Base-by-base conservation (phyloP, 2,888 invertebrate genomes). In the Andrena praecox region DNA sequence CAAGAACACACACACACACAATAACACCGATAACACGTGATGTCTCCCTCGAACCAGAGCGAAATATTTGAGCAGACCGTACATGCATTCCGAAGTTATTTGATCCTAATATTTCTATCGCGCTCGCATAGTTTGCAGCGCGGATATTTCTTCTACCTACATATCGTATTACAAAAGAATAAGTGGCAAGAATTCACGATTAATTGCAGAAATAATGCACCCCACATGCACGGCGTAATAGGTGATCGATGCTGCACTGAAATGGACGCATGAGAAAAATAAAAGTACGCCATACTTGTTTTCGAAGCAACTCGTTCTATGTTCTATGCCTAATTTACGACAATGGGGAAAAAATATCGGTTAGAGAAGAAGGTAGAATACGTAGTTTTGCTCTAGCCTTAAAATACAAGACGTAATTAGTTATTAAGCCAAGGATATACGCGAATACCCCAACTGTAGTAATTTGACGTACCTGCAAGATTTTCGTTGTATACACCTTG, bases 201-300 rank as follows among this genome's bases (percentile, higher is more conserved):
- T 24, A 24, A 67, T 31, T 20, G 16, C 4, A 69, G 64, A 3
- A 2, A 54, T 24, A 64, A 64, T 31, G 48, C 35, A 33, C 7
- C 7, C 20, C 0, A 12, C 35, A 42, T 50, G 8, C 48, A 35
- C 82, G 33, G 73, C 70, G 73, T 77, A 73, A 67, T 73, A 72
- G 24, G 52, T 52, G 31, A 54, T 72, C 66, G 29, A 73, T 77
- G 42, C 42, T 5, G 59, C 29, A 35, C 54, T 27, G 59, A 29
- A 48, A 20, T 68, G 33, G 31, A 54, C 29, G 24, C 52, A 33
- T 5, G 24, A 20, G 64, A 48, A 75, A 82, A 75, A 82, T 75
- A 78, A 75, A 75, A 68, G 68, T 78, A 72, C 84, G 84, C 83
- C 78, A 82, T 82, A 73, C 59, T 82, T 73, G 66, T 77, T 83